phyloP scores from a whole-genome alignment of 2,797 vertebrate species.

The Buceros bicornis region DNA sequence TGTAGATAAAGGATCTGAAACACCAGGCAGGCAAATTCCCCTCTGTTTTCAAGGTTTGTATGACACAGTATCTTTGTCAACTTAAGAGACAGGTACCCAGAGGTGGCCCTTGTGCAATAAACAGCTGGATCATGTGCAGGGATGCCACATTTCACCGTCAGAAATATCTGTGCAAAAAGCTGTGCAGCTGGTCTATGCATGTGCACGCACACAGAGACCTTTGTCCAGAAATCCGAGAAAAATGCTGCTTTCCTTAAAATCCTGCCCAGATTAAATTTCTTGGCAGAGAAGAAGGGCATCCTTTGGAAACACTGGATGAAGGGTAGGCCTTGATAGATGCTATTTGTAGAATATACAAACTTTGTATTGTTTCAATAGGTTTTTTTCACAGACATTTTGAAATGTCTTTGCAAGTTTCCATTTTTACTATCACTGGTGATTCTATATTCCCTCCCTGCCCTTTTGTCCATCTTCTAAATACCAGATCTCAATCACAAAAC shows the following conservation, averaged over 20 bases:
- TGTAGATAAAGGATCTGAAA: neutral
- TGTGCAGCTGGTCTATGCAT: neutral
- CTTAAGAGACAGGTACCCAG: neutral
- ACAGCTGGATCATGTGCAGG: neutral
- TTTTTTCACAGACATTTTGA: neutral
- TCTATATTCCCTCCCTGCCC: neutral
- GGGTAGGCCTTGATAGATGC: neutral
- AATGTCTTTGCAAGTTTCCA: neutral
- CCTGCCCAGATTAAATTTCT: neutral
- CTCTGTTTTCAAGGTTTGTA: neutral
- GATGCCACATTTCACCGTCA: neutral
- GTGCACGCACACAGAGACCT: neutral
- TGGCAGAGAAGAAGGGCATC: neutral
- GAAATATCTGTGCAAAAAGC: neutral
- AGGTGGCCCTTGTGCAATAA: neutral
- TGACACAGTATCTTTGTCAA: neutral
- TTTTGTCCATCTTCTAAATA: neutral
- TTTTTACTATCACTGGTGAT: neutral
- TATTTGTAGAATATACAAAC: too few relatives aligned
- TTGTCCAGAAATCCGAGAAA: neutral
- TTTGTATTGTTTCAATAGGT: too few relatives aligned
- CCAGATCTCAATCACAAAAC: neutral
- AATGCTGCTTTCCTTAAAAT: neutral
- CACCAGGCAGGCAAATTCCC: neutral
- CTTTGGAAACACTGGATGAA: neutral